Evolutionary conservation across 2,797 vertebrate species (phyloP), one percentile per base, ranked within the genome.

Genomic region (Synanceia verrucosa): DNA sequence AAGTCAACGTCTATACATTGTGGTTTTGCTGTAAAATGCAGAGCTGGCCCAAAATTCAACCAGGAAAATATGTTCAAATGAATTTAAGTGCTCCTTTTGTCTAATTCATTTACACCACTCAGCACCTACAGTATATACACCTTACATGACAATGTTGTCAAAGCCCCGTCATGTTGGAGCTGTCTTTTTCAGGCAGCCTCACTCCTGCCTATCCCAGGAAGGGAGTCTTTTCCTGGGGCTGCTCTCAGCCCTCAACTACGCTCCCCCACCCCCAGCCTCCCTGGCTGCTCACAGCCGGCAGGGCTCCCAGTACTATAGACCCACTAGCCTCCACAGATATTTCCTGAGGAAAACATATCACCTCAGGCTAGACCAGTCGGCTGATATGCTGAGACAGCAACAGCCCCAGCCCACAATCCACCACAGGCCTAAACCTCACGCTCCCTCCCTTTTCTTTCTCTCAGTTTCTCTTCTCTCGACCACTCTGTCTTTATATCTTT

Each of bases 341-440:
- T 94, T 95, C 94, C 93, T 94, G 93, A 94, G 90, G 89, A 93
- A 94, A 94, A 93, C 91, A 91, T 76, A 91, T 88, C 88, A 88
- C 86, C 92, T 90, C 86, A 85, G 88, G 89, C 91, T 84, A 90
- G 87, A 89, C 89, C 85, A 41, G 83, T 70, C 83, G 68, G 82
- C 84, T 82, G 62, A 69, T 91, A 37, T 91, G 91, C 91, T 93
- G 90, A 92, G 89, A 77, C 90, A 92, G 90, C 92, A 92, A 79
- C 86, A 89, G 86, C 77, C 68, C 79, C 81, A 89, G 80, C 91
- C 89, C 89, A 82, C 89, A 91, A 90, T 91, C 90, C 90, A 91
- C 90, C 88, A 56, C 89, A 88, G 86, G 86, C 85, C 84, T 88
- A 78, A 87, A 83, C 81, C 87, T 90, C 87, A 83, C 76, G 76